Percentiles rank a stretch among this genome's conserved stretches.
Evolutionary conservation across 2,113 vertebrate species (phyloP).

Genomic region (Psittacus erithacus): DNA sequence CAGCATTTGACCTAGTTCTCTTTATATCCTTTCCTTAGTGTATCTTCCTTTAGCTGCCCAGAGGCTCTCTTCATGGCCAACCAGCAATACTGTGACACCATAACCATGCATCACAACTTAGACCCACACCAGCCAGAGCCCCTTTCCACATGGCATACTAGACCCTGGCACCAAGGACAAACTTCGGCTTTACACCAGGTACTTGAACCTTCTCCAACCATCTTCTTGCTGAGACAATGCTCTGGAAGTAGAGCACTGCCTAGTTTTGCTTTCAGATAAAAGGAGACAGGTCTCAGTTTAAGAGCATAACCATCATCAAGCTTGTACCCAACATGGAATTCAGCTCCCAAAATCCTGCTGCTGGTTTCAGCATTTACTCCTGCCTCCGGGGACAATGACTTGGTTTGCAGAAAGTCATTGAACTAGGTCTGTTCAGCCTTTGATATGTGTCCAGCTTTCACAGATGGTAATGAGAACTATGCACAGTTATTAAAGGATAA

Average conservation of each 20-base stretch:
- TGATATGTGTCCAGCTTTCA: not conserved
- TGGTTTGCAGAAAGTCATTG: not conserved
- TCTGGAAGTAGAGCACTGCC: fast-evolving
- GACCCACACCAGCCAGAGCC: fast-evolving
- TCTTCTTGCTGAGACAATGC: fast-evolving
- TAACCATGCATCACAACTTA: not conserved
- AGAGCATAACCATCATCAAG: not conserved
- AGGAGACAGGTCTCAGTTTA: not conserved
- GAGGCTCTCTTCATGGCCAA: not conserved
- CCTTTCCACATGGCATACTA: not conserved
- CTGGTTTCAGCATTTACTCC: not conserved
- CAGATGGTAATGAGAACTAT: not conserved
- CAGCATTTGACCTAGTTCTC: not conserved
- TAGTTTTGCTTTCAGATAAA: not conserved
- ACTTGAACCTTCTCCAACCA: not conserved
- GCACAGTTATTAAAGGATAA: not conserved
- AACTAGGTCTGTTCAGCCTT: not conserved
- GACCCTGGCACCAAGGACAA: not conserved
- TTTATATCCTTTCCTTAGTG: not conserved
- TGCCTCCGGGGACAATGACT: not conserved
- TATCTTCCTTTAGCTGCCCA: not conserved
- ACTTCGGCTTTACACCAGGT: not conserved
- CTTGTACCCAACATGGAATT: not conserved
- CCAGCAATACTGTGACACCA: not conserved
- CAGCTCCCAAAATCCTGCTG: not conserved